Evolutionary conservation across 2,797 vertebrate species (phyloP), one percentile per base, ranked within the genome.

Genomic region (Syngnathus acus): DNA sequence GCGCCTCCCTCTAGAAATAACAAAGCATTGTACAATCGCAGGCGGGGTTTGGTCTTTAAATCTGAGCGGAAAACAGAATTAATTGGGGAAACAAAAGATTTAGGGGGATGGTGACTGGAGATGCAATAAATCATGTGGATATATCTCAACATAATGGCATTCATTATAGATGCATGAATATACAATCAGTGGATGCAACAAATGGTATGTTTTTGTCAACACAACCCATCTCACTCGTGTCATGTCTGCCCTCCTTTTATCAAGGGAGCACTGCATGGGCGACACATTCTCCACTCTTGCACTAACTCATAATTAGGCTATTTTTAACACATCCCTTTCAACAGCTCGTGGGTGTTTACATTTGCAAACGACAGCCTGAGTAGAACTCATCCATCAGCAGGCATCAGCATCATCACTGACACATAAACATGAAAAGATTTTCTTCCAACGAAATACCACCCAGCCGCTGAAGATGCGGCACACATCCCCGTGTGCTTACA

Each of bases 221-320:
- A 58, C 50, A 62, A 38, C 13, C 4, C 65, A 80, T 77, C 76
- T 84, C 75, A 72, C 70, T 76, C 76, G 79, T 87, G 80, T 82
- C 77, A 76, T 74, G 69, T 67, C 53, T 81, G 73, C 67, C 74
- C 62, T 76, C 62, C 68, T 76, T 76, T 76, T 78, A 71, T 77
- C 60, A 74, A 70, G 74, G 66, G 72, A 82, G 73, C 73, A 84
- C 55, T 74, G 77, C 72, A 84, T 82, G 82, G 81, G 83, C 83
- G 81, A 74, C 78, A 82, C 71, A 79, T 85, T 86, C 84, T 79
- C 71, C 71, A 82, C 75, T 76, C 72, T 45, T 65, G 79, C 78
- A 85, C 87, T 85, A 79, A 84, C 79, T 83, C 83, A 45, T 90
- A 89, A 91, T 90, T 87, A 82, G 85, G 78, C 83, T 90, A 89